A percentile compares a stretch with the other conserved stretches of the same genome.
Evolutionary conservation across 2,888 invertebrate genomes (phyloP).

Genomic region (Cantharis flavilabris): DNA sequence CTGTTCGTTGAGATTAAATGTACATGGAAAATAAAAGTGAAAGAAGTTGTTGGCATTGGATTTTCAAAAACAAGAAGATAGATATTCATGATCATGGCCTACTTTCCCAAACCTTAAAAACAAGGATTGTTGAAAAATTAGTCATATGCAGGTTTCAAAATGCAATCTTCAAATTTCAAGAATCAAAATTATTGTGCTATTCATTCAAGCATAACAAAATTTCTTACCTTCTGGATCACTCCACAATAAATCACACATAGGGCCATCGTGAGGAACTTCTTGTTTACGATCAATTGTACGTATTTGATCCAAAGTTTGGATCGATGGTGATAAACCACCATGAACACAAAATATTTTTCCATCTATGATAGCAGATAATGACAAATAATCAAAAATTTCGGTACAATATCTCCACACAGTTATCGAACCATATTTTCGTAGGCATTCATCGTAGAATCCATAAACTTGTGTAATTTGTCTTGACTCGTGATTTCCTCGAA

Average conservation of each 20-base stretch:
- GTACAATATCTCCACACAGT: conserved; percentile 99
- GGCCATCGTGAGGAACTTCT: conserved; percentile 97
- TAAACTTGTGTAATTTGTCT: conserved; percentile 99
- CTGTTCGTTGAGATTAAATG: not conserved
- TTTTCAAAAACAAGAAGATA: not conserved
- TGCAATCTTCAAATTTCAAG: not conserved
- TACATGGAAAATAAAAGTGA: not conserved
- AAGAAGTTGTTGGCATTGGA: not conserved
- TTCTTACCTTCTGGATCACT: conserved; percentile 94
- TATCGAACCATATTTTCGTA: conserved; percentile 97
- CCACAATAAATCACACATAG: conserved; percentile 99
- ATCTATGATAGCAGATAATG: conserved; percentile 95
- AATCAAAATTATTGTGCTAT: too few species aligned
- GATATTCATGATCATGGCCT: not conserved
- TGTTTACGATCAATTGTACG: conserved; percentile 98
- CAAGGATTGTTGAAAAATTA: not conserved
- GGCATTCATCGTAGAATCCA: conserved; percentile 99
- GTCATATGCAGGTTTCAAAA: not conserved
- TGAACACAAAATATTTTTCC: conserved; percentile 93
- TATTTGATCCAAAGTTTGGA: conserved; percentile 98
- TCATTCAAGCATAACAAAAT: not conserved
- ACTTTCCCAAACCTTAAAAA: not conserved
- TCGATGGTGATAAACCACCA: conserved; percentile 97
- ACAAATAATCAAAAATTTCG: conserved; percentile 98
- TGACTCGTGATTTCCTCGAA: conserved; percentile 98